Conservation (phyloP, 92 coral and sea anemone species). For the Hydrozoanthus gracilis region DNA sequence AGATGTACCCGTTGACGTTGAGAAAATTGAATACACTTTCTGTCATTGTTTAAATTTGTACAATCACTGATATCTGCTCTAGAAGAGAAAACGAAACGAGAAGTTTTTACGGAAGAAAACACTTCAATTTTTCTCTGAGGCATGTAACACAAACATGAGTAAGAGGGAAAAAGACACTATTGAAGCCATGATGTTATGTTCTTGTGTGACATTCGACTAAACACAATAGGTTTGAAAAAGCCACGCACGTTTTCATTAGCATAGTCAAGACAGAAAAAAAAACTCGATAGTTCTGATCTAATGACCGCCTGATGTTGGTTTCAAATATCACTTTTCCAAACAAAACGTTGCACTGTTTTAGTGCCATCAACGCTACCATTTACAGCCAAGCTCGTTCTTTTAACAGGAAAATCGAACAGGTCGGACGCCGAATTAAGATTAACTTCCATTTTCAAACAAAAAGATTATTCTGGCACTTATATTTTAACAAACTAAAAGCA, state of each 20-base stretch:
- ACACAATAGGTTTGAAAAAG: conserved; percentile 8
- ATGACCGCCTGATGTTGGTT: not conserved
- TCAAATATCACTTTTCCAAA: conserved; percentile 8
- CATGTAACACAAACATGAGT: not conserved
- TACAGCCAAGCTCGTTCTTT: not conserved
- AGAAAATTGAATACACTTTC: not conserved
- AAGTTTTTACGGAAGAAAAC: not conserved
- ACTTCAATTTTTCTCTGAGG: not conserved
- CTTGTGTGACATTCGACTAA: conserved; percentile 34
- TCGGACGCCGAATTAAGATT: not conserved
- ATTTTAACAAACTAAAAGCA: not conserved
- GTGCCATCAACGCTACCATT: not conserved
- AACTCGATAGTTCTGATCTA: not conserved
- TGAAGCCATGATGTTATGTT: not conserved
- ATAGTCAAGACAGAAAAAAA: conserved; percentile 43
- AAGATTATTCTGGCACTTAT: conserved; percentile 16
- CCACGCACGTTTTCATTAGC: conserved; percentile 78
- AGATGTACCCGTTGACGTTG: not conserved
- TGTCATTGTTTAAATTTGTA: conserved; percentile 18
- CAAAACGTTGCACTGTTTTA: not conserved
- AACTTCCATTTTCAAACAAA: conserved; percentile 34
- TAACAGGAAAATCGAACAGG: conserved; percentile 47
- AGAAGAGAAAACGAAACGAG: not conserved
- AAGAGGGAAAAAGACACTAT: not conserved
- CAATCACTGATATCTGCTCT: not conserved